Conservation (phyloP, 2,113 vertebrate genomes). For the Centropus bengalensis region DNA sequence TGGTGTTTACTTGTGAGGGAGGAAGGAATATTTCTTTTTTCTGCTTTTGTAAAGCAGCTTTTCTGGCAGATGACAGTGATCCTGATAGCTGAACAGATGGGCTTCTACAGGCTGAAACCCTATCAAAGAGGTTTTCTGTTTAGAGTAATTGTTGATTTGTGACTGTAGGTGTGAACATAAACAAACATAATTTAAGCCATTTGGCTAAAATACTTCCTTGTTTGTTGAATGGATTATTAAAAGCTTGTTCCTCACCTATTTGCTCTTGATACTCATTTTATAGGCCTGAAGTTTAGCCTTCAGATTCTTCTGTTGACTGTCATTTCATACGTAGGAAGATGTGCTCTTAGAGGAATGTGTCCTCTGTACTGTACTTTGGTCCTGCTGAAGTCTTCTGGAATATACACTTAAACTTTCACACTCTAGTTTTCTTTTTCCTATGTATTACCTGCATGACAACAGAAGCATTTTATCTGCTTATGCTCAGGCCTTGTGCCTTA, state of each 20-base stretch:
- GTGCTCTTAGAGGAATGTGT: background rate
- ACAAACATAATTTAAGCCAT: slow-evolving; percentile 28
- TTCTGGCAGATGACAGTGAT: slow-evolving; percentile 43
- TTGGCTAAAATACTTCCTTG: background rate
- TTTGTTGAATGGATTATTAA: background rate
- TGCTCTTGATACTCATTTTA: background rate
- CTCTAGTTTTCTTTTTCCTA: background rate
- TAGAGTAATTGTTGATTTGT: slow-evolving; percentile 52
- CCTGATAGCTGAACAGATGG: slow-evolving; percentile 58
- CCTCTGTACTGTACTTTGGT: background rate
- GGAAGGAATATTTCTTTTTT: background rate
- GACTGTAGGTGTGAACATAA: slow-evolving; percentile 61
- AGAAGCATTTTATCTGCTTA: background rate
- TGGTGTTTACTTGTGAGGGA: background rate
- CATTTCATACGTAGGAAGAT: background rate
- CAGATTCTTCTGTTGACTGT: background rate
- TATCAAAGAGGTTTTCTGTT: slow-evolving; percentile 37
- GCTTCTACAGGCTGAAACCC: slow-evolving; percentile 21
- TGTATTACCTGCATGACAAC: background rate
- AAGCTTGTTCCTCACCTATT: background rate
- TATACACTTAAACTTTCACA: background rate
- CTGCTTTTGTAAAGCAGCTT: background rate
- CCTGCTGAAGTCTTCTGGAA: background rate
- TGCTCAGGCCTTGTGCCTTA: background rate
- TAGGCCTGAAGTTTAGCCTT: background rate